Percentiles rank a stretch among this genome's conserved stretches.
phyloP scores from a whole-genome alignment of 2,113 vertebrate genomes.

The Dipodomys spectabilis region DNA sequence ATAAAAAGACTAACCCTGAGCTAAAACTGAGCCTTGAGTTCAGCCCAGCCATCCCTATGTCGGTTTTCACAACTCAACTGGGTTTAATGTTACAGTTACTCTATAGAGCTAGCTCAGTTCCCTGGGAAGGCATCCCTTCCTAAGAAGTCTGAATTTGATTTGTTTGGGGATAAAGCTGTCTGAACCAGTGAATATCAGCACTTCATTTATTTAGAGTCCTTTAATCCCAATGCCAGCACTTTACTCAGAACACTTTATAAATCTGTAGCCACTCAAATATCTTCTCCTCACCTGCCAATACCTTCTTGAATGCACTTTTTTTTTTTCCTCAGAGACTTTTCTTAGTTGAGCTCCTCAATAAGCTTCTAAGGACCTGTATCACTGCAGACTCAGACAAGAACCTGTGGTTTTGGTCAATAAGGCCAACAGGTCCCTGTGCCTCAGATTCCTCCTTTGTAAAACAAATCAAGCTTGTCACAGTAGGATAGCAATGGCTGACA shows the following conservation, averaged over 20 bases:
- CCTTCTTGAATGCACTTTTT: not conserved
- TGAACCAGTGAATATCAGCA: not conserved
- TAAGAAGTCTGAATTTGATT: constrained; percentile 11
- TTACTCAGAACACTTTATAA: not conserved
- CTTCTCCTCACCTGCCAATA: not conserved
- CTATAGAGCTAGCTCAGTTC: not conserved
- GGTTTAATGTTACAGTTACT: not conserved
- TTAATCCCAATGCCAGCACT: constrained; percentile 26
- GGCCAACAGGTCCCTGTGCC: not conserved
- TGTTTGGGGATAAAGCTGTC: constrained; percentile 62
- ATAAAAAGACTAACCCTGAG: no score
- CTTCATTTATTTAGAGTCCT: constrained; percentile 34
- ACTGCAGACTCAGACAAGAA: not conserved
- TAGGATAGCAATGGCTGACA: not conserved
- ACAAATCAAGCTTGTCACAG: not conserved
- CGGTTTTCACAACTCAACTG: not conserved
- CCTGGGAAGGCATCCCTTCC: not conserved
- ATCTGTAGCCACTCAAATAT: not conserved
- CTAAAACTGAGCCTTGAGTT: not conserved
- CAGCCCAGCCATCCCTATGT: not conserved
- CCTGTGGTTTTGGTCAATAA: not conserved
- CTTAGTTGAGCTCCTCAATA: not conserved
- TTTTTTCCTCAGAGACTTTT: not conserved
- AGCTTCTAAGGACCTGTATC: not conserved
- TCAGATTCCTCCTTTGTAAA: not conserved